A percentile compares a stretch with the other conserved stretches of the same genome.
phyloP scores from a whole-genome alignment of 1,140 invertebrate genomes.

The Rhagoletis pomonella region DNA sequence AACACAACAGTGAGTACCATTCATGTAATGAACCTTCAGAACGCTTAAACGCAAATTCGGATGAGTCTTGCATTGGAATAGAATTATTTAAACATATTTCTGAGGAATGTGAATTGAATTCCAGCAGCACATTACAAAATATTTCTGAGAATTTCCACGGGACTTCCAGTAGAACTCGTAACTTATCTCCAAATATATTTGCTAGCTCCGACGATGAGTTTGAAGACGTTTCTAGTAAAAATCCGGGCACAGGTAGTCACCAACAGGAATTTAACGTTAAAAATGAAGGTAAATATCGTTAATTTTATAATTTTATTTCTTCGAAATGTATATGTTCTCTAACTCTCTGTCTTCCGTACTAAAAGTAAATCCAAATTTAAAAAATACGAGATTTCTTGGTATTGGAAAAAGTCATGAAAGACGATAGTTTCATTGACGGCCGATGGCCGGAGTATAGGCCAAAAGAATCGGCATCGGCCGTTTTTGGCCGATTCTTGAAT shows the following conservation, averaged over 20 bases:
- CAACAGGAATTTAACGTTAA: neutral
- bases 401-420: too few relatives aligned
- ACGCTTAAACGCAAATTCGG: neutral
- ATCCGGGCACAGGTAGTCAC: neutral
- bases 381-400: too few relatives aligned
- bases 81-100: neutral
- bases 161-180: neutral
- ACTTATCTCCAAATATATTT: constrained; percentile 12
- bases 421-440: too few relatives aligned
- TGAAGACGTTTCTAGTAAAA: constrained; percentile 59
- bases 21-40: neutral
- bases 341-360: too few relatives aligned
- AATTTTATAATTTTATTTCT: neutral
- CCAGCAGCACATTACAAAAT: neutral
- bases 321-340: too few relatives aligned
- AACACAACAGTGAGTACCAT: neutral
- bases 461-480: too few relatives aligned
- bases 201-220: constrained; percentile 59
- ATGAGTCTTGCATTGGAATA: neutral
- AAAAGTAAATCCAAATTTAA: neutral
- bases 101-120: neutral
- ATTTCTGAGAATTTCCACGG: neutral
- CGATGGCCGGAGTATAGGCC: too few relatives aligned
- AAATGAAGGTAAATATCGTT: neutral
- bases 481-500: too few relatives aligned